Evolutionary conservation across 2,797 vertebrate species (phyloP).

Genomic region (Anableps anableps): DNA sequence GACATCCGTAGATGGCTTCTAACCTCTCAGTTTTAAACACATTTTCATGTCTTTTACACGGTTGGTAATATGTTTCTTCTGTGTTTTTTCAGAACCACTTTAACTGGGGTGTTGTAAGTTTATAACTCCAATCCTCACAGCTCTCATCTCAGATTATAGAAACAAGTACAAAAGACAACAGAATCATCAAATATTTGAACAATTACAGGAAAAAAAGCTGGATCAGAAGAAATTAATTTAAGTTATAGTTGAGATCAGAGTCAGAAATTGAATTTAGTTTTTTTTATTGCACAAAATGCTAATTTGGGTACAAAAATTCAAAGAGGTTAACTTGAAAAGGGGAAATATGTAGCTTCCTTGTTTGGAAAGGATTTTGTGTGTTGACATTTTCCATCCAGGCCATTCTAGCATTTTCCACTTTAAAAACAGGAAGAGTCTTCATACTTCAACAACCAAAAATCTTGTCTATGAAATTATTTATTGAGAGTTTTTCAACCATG

Average conservation of each 20-base stretch:
- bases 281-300: neutral
- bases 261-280: neutral
- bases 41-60: neutral
- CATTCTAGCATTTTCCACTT: neutral
- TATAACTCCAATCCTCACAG: neutral
- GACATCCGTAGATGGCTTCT: neutral
- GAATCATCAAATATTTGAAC: neutral
- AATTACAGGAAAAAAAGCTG: neutral
- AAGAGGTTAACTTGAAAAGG: constrained; percentile 36
- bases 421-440: neutral
- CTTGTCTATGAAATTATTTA: neutral
- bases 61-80: neutral
- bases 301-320: neutral
- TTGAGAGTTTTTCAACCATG: neutral
- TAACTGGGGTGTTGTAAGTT: neutral
- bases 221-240: neutral
- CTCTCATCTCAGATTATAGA: neutral
- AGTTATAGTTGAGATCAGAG: neutral
- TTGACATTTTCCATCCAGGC: constrained; percentile 13
- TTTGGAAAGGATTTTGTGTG: constrained; percentile 26
- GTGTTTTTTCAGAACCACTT: neutral
- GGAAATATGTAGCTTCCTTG: constrained; percentile 55
- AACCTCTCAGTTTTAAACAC: neutral
- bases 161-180: neutral
- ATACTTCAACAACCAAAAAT: neutral